Conservation (phyloP, 2,888 invertebrate species). For the Drosophila acutilabella region DNA sequence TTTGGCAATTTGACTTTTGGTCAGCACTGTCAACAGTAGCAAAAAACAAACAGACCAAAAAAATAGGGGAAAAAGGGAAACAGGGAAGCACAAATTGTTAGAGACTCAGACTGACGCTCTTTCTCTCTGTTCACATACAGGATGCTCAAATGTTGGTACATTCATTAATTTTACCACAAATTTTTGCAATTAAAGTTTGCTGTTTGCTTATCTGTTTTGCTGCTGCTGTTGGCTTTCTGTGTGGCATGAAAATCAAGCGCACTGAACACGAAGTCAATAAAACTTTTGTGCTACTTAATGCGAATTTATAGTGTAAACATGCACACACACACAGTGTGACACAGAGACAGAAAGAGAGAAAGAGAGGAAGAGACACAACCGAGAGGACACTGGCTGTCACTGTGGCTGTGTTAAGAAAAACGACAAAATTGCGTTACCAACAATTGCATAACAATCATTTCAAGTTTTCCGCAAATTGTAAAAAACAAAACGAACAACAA, state of each 20-base stretch:
- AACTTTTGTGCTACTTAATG: conserved; percentile 81
- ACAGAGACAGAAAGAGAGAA: neutral
- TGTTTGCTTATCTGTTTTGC: conserved; percentile 78
- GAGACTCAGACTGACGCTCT: conserved; percentile 11
- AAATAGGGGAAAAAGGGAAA: neutral
- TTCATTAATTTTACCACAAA: conserved; percentile 80
- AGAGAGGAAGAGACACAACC: neutral
- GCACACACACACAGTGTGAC: conserved; percentile 33
- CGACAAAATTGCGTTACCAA: conserved; percentile 81
- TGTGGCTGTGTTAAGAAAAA: conserved; percentile 62
- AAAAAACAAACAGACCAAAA: conserved; percentile 36
- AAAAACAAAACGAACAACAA: conserved; percentile 38
- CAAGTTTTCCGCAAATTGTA: conserved; percentile 80
- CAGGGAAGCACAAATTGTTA: conserved; percentile 22
- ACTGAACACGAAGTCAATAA: conserved; percentile 78
- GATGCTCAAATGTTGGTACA: conserved; percentile 42
- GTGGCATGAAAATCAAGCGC: conserved; percentile 70
- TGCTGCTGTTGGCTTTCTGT: conserved; percentile 31
- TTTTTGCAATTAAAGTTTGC: conserved; percentile 79
- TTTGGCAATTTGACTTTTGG: conserved; percentile 80
- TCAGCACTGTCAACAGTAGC: conserved; percentile 76
- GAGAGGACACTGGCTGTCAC: conserved; percentile 45
- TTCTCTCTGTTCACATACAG: neutral
- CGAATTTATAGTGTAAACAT: conserved; percentile 80
- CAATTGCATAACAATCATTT: conserved; percentile 80